Percentiles rank a stretch among this genome's conserved stretches.
phyloP scores from a whole-genome alignment of 1,140 invertebrate species.

The Cyclina sinensis region DNA sequence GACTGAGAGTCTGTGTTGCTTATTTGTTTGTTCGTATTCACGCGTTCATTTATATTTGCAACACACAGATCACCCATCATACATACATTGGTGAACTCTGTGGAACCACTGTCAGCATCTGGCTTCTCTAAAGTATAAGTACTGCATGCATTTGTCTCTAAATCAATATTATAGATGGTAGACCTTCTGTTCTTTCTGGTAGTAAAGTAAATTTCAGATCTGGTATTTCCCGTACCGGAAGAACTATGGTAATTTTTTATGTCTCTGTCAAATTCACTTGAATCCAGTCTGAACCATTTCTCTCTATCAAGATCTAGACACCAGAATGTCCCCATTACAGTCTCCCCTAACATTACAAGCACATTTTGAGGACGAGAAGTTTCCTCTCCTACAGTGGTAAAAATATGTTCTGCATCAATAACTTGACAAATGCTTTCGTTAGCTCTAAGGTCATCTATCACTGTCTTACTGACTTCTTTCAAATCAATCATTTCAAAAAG shows the following conservation, averaged over 20 bases:
- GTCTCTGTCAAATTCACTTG: neutral
- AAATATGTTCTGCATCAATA: no score
- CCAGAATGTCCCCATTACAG: neutral
- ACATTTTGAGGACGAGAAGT: neutral
- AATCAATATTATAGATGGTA: neutral
- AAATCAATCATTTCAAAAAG: no score
- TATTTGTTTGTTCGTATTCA: neutral
- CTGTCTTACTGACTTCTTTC: no score
- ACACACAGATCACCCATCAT: neutral
- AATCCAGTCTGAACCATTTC: neutral
- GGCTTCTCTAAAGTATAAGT: neutral
- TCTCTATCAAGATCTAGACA: conserved; percentile 35
- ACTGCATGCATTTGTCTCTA: neutral
- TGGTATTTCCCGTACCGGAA: neutral
- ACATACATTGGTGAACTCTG: neutral
- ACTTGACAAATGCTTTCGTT: no score
- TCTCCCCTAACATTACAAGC: neutral
- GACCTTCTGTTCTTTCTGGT: neutral
- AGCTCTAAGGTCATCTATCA: no score
- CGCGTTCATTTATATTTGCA: neutral
- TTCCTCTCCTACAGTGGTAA: no score
- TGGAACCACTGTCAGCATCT: neutral
- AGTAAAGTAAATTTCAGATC: neutral
- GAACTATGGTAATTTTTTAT: neutral
- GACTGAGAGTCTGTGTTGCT: neutral